Base-by-base conservation (phyloP, 2,888 invertebrate species). In the Cephus pygmeus region DNA sequence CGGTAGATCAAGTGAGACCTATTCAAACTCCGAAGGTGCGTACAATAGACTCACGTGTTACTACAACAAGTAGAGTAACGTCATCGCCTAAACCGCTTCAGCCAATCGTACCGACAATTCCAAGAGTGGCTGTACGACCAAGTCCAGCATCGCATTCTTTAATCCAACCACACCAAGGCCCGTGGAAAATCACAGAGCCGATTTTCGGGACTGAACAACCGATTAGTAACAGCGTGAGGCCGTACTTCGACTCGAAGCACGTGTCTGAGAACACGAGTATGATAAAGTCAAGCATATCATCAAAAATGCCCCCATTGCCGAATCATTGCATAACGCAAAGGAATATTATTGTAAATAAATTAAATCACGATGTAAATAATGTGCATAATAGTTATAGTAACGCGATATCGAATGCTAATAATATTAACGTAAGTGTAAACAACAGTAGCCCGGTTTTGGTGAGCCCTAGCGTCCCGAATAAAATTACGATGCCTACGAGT, bases 391-490 rank as follows among this genome's bases (percentile, higher is more conserved):
- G 79, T 79, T 90, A 87, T 77, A 86, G 78, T 76, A 81, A 82
- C 81, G 81, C 81, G 33, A 78, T 85, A 68, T 81, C 85, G 23
- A 88, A 75, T 40, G 73, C 36, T 36, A 87, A 83, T 75, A 83
- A 81, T 75, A 78, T 79, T 73, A 85, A 80, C 76, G 73, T 82
- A 68, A 86, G 80, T 77, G 75, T 81, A 69, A 71, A 77, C 15
- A 83, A 76, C 73, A 83, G 78, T 75, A 85, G 78, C 76, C 82
- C 83, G 91, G 91, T 84, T 89, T 92, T 36, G 91, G 91, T 86
- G 91, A 93, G 76, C 91, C 86, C 85, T 90, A 86, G 82, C 89
- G 87, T 83, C 91, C 93, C 90, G 85, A 93, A 88, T 91, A 90
- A 90, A 77, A 85, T 89, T 30, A 85, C 85, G 11, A 88, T 90